These are phyloP conservation scores for Bovichtus diacanthus DNA, from an alignment of 2,797 vertebrate genomes.

Conservation along the genomic window DNA sequence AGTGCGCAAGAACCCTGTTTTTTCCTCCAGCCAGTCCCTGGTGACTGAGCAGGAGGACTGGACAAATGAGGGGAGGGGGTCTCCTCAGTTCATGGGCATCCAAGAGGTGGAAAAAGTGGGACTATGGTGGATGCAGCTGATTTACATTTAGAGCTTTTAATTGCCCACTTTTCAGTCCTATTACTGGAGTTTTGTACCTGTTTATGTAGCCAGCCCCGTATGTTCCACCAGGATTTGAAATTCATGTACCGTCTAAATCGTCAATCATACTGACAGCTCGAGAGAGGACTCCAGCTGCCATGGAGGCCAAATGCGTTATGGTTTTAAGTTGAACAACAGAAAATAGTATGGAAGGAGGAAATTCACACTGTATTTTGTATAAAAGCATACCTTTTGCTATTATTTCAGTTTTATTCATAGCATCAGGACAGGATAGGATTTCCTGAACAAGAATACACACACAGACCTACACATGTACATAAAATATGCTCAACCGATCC, in stretches of 20 bases:
- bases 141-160: constrained; percentile 82
- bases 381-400: not conserved
- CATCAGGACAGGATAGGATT: not conserved
- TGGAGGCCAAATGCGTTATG: constrained; percentile 38
- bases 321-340: constrained; percentile 13
- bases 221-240: constrained; percentile 77
- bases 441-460: constrained; percentile 2
- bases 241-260: constrained; percentile 79
- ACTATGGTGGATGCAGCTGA: constrained; percentile 61
- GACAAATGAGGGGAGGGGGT: constrained; percentile 37
- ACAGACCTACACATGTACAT: constrained; percentile 10
- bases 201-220: constrained; percentile 64
- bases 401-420: not conserved
- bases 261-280: constrained; percentile 81
- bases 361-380: not conserved
- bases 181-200: constrained; percentile 79
- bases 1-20: constrained; percentile 34
- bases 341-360: not conserved
- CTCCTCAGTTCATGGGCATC: constrained; percentile 52
- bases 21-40: constrained; percentile 45
- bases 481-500: constrained; percentile 11
- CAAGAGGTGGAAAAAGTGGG: constrained; percentile 51
- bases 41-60: constrained; percentile 54
- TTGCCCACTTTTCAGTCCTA: constrained; percentile 78
- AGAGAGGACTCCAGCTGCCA: constrained; percentile 67